Base-by-base conservation (phyloP, 2,797 vertebrate genomes). In the Simalia tracyae region DNA sequence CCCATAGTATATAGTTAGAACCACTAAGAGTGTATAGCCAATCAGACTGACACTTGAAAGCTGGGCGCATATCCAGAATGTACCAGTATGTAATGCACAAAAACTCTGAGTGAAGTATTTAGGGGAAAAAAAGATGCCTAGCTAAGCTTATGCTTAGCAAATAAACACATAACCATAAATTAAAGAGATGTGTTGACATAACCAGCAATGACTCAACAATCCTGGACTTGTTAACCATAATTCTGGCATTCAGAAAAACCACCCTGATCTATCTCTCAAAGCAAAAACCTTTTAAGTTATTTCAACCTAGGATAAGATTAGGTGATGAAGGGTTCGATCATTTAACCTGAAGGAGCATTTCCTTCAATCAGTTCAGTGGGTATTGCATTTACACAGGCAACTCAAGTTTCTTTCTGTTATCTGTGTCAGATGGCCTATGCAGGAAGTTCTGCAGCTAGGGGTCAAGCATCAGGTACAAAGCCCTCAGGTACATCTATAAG, bases 31-130 rank as follows among this genome's bases (percentile, higher is more conserved):
- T 61, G 14, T 46, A 46, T 42, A 93, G 22, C 64, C 91, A 64
- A 24, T 89, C 10, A 84, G 92, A 92, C 24, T 76, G 54, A 94
- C 94, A 90, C 0, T 0, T 85, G 93, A 93, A 86, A 89, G 10
- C 3, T 92, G 93, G 95, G 91, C 5, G 7, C 0, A 5, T 46
- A 85, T 22, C 24, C 90, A 12, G 26, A 90, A 1, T 89, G 0
- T 2, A 8, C 90, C 81, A 81, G 3, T 26, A 59, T 11, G 31
- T 2, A 3, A 87, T 92, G 24, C 68, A 14, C 87, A 36, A 54
- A 66, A 81, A 54, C 7, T 64, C 68, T 66, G 81, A 90, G 54
- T 14, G 1, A 28, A 81, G 64, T 15, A 68, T 57, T 28, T 26
- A 50, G 54, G 15, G 14, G 8, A 0, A 24, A 50, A 56, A 26